Evolutionary conservation across 2,888 invertebrate species (phyloP).

Genomic region (Thereva nobilitata): DNA sequence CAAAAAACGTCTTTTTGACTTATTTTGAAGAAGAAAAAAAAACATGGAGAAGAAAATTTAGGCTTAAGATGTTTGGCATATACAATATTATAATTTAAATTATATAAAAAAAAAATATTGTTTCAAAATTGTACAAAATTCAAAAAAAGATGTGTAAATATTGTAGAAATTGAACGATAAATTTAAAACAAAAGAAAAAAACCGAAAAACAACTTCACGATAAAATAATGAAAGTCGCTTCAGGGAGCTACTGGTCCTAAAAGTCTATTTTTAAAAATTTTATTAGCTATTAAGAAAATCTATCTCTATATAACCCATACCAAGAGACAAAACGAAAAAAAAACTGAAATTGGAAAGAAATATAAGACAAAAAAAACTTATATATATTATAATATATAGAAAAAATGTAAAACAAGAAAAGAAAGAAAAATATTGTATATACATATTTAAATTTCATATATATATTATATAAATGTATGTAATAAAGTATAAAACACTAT

Average conservation of each 20-base stretch:
- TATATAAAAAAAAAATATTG: conserved; percentile 9
- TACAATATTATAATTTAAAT: conserved; percentile 2
- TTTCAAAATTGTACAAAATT: background rate
- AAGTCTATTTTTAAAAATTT: conserved; percentile 6
- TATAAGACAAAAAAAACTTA: too few species aligned
- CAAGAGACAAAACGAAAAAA: too few species aligned
- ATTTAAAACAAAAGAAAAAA: background rate
- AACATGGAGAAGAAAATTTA: too few species aligned
- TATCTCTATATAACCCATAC: too few species aligned
- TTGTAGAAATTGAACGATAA: background rate
- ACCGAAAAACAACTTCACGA: background rate
- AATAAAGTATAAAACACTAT: too few species aligned
- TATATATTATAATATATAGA: too few species aligned
- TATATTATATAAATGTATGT: too few species aligned
- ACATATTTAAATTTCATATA: too few species aligned
- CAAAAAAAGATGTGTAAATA: conserved; percentile 16
- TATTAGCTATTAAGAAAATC: background rate
- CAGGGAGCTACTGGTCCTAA: conserved; percentile 25
- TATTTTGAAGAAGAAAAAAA: too few species aligned
- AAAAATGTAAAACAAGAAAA: too few species aligned
- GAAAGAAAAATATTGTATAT: too few species aligned
- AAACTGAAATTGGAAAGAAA: too few species aligned
- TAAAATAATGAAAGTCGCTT: conserved; percentile 23
- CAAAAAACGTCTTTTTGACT: background rate
- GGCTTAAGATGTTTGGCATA: background rate